Evolutionary conservation across 2,113 vertebrate species (phyloP).

Genomic region (Hylia prasina): DNA sequence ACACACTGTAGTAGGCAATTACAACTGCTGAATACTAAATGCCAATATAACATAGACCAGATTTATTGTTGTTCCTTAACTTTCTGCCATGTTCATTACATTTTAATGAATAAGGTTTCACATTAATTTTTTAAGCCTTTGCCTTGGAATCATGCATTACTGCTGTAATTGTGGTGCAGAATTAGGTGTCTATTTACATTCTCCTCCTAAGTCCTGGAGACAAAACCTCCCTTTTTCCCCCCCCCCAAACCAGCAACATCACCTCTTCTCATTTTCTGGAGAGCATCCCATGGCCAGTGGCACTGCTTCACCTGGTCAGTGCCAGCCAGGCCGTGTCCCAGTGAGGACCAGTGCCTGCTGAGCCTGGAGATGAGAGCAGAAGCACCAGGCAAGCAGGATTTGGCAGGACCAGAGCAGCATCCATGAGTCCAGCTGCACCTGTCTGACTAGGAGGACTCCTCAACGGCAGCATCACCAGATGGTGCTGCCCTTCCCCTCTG

Average conservation of each 20-base stretch:
- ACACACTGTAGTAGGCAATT: constrained; percentile 45
- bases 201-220: not conserved
- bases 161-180: not conserved
- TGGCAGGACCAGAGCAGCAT: not conserved
- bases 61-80: constrained; percentile 54
- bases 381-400: not conserved
- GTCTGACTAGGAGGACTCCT: not conserved
- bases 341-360: fast-evolving
- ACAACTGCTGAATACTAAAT: constrained; percentile 50
- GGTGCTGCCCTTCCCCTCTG: not conserved
- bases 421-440: fast-evolving
- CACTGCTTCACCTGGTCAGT: fast-evolving
- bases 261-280: not conserved
- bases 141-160: not conserved
- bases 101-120: constrained; percentile 53
- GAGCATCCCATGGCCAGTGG: not conserved
- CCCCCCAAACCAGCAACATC: not conserved
- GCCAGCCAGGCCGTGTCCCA: fast-evolving
- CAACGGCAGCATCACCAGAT: not conserved
- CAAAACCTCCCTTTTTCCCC: not conserved
- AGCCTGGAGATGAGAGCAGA: not conserved
- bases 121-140: constrained; percentile 51
- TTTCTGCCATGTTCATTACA: constrained; percentile 41
- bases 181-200: constrained; percentile 24
- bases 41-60: not conserved